Conservation (phyloP, 2,113 vertebrate genomes). For the Pardalotus punctatus region DNA sequence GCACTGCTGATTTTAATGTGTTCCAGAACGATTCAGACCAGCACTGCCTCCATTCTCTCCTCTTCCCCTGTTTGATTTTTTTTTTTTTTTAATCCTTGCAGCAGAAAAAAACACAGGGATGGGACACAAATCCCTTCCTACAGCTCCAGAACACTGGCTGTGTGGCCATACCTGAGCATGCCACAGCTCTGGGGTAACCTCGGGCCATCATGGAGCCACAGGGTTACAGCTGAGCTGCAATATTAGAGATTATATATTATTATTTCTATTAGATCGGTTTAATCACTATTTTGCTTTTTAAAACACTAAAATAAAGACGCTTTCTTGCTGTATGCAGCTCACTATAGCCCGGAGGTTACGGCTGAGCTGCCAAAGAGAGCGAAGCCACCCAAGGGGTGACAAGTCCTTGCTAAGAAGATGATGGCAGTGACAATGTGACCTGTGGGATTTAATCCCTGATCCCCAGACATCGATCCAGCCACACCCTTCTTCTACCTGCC, state of each 20-base stretch:
- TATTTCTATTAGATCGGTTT: background rate
- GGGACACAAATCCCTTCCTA: background rate
- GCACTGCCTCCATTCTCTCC: background rate
- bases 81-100: background rate
- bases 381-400: background rate
- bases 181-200: background rate
- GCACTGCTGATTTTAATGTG: background rate
- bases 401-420: background rate
- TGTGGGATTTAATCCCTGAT: background rate
- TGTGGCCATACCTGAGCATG: background rate
- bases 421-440: background rate
- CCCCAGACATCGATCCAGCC: accelerated
- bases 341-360: accelerated
- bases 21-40: accelerated
- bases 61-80: accelerated
- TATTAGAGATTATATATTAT: background rate
- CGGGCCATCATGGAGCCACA: accelerated
- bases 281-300: background rate
- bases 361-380: accelerated
- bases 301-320: background rate
- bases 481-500: background rate
- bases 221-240: background rate
- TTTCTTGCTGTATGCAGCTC: background rate
- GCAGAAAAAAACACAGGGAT: background rate
- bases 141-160: accelerated